phyloP scores from a whole-genome alignment of 2,888 invertebrate species.

The Stegana nigrithorax region DNA sequence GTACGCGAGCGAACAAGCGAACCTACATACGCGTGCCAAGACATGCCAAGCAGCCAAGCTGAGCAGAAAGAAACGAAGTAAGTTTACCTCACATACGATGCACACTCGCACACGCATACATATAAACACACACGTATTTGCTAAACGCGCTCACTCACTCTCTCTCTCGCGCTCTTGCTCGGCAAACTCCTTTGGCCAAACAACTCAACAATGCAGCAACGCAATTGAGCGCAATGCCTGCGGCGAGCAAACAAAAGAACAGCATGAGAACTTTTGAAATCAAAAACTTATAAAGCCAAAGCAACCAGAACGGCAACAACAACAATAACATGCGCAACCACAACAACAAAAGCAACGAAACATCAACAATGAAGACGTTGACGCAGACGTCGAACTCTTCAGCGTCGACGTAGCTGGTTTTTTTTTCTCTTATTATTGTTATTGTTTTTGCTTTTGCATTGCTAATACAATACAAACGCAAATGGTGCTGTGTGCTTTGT shows the following conservation, averaged over 20 bases:
- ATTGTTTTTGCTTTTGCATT: background rate
- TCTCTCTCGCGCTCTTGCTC: no score
- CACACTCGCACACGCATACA: no score
- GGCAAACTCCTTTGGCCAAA: background rate
- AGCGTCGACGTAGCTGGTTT: slow-evolving; percentile 25
- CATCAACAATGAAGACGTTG: background rate
- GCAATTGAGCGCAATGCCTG: slow-evolving; percentile 39
- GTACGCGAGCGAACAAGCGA: slow-evolving; percentile 7
- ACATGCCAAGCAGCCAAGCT: no score
- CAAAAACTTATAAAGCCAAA: slow-evolving; percentile 9
- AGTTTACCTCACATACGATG: background rate
- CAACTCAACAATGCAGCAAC: slow-evolving; percentile 2
- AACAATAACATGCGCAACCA: slow-evolving; percentile 36
- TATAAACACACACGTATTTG: background rate
- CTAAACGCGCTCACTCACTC: no score
- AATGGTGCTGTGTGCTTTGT: slow-evolving; percentile 22
- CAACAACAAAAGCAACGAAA: slow-evolving; percentile 5
- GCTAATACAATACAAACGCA: slow-evolving; percentile 18
- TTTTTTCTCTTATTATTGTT: no score
- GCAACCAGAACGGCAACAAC: background rate
- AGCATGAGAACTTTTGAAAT: slow-evolving; percentile 34
- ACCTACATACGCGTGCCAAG: no score
- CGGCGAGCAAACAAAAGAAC: slow-evolving; percentile 57
- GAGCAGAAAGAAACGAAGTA: no score
- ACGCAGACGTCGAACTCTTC: background rate